Evolutionary conservation across 2,113 vertebrate species (phyloP).

Genomic region (Calidris pygmaea): DNA sequence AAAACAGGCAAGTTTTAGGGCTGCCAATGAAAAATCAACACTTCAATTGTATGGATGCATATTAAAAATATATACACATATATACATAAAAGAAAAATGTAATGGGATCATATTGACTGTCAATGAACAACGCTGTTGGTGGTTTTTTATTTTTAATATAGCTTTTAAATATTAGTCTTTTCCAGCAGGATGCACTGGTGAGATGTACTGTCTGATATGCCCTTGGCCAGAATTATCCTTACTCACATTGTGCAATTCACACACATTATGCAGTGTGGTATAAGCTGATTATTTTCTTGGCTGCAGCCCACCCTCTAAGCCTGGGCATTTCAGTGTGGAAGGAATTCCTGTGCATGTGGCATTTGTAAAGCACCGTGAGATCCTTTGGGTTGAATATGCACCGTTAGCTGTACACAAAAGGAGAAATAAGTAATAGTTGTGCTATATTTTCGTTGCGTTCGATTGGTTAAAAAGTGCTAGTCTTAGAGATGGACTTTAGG

Average conservation of each 20-base stretch:
- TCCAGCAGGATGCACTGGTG: background rate
- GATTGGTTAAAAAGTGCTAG: background rate
- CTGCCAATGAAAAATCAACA: background rate
- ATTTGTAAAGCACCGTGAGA: background rate
- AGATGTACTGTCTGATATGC: background rate
- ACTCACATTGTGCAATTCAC: background rate
- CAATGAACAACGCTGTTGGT: background rate
- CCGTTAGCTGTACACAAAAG: background rate
- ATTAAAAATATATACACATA: background rate
- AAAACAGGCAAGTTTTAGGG: background rate
- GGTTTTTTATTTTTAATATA: background rate
- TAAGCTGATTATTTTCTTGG: constrained; percentile 46
- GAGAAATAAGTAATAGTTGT: background rate
- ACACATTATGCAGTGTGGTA: background rate
- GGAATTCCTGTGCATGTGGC: constrained; percentile 3
- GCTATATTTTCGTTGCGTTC: background rate
- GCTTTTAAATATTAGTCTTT: background rate
- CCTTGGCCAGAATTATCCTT: constrained; percentile 35
- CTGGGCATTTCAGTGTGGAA: background rate
- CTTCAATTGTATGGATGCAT: background rate
- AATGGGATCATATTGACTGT: background rate
- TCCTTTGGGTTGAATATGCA: background rate
- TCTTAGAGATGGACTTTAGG: background rate
- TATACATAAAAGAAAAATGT: background rate
- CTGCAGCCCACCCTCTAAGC: background rate